These are phyloP conservation scores for Mythimna vitellina DNA, from an alignment of 2,888 invertebrate genomes.

Conservation along the genomic window DNA sequence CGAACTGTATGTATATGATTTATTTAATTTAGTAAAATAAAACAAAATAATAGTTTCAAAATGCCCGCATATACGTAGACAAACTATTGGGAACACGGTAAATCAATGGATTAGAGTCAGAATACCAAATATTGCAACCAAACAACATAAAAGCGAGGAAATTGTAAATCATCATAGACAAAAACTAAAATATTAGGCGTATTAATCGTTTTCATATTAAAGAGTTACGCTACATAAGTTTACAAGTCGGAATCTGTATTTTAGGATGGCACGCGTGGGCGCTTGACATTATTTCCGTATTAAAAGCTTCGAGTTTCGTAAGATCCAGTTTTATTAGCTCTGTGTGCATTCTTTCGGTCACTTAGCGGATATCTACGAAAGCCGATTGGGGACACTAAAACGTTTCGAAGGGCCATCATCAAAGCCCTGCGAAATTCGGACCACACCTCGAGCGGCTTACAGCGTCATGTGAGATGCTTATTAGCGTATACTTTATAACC, in stretches of 20 bases:
- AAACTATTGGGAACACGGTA: conserved; percentile 40
- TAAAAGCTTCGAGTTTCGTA: conserved; percentile 76
- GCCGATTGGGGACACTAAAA: conserved; percentile 74
- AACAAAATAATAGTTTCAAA: conserved; percentile 28
- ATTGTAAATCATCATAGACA: conserved; percentile 67
- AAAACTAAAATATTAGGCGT: conserved; percentile 67
- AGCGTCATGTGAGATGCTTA: conserved; percentile 63
- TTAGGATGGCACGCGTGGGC: conserved; percentile 74
- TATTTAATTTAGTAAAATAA: conserved; percentile 21
- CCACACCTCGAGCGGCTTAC: conserved; percentile 74
- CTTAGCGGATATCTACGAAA: conserved; percentile 84
- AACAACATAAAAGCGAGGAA: conserved; percentile 64
- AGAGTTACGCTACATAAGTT: conserved; percentile 70
- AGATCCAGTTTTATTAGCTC: conserved; percentile 77
- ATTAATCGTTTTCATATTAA: conserved; percentile 72
- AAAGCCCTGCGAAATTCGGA: conserved; percentile 79
- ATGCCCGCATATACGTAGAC: conserved; percentile 34
- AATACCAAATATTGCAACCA: conserved; percentile 64
- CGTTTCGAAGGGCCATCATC: conserved; percentile 75
- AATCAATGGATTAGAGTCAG: conserved; percentile 65
- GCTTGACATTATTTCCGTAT: conserved; percentile 78
- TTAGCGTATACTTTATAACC: conserved; percentile 62
- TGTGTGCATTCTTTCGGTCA: conserved; percentile 77
- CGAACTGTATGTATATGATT: conserved; percentile 9
- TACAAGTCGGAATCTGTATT: conserved; percentile 69